A percentile compares a stretch with the other conserved stretches of the same genome.
phyloP scores from a whole-genome alignment of 2,113 vertebrate genomes.

The Anguilla japonica region DNA sequence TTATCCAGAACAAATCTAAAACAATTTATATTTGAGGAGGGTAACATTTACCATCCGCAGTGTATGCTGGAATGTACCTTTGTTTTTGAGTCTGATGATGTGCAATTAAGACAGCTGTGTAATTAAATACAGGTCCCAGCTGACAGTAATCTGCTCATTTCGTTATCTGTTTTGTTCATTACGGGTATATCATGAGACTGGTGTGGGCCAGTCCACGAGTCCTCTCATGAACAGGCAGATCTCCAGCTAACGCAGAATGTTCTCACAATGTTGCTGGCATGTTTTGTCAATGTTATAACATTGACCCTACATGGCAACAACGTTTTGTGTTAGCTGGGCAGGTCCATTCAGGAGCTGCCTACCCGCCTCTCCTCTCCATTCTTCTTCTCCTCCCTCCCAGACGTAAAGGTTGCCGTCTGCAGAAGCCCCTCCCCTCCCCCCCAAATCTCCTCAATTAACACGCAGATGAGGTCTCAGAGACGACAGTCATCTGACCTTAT shows the following conservation, averaged over 20 bases:
- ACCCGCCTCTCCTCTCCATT: too few species aligned
- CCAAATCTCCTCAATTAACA: conserved; percentile 52
- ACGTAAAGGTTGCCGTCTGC: not conserved
- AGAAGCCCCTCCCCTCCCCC: not conserved
- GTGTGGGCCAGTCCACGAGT: not conserved
- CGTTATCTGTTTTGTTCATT: not conserved
- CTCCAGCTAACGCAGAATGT: not conserved
- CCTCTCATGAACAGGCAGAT: not conserved
- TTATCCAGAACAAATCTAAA: not conserved
- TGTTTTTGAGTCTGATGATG: not conserved
- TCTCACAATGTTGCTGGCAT: not conserved
- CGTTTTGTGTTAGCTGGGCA: not conserved
- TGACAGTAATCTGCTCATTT: not conserved
- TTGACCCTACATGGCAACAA: too few species aligned
- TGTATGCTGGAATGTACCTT: not conserved
- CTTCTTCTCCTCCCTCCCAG: not conserved
- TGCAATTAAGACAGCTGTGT: not conserved
- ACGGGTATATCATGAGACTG: not conserved
- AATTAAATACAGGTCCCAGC: not conserved
- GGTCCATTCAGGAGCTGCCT: not conserved
- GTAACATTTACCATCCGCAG: not conserved
- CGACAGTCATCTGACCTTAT: conserved; percentile 58
- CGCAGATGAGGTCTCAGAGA: conserved; percentile 65
- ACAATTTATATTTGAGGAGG: not conserved
- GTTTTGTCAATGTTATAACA: not conserved